phyloP scores from a whole-genome alignment of 1,140 invertebrate species.

The Bemisia tabaci region DNA sequence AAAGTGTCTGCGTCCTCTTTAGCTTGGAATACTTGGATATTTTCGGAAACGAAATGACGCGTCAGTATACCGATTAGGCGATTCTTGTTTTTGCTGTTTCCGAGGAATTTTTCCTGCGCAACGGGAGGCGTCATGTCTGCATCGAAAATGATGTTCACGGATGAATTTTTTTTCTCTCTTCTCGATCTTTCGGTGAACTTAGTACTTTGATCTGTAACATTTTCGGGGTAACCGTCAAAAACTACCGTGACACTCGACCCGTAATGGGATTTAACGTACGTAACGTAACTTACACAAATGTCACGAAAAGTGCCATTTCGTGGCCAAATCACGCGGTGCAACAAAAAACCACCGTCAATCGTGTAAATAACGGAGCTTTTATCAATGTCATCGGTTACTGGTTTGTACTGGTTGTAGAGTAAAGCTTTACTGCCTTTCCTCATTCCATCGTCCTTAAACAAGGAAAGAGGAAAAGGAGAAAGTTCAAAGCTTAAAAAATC shows the following conservation, averaged over 20 bases:
- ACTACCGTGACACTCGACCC: slow-evolving; percentile 11
- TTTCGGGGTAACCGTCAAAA: slow-evolving; percentile 23
- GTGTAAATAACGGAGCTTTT: slow-evolving; percentile 3
- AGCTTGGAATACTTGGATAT: neutral
- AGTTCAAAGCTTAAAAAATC: slow-evolving; percentile 31
- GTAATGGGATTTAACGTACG: slow-evolving; percentile 17
- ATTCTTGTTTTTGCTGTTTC: neutral
- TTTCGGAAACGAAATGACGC: neutral
- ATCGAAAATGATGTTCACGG: neutral
- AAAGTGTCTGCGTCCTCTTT: neutral
- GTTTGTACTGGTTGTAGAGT: slow-evolving; percentile 26
- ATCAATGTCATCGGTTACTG: neutral
- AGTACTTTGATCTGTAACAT: no score
- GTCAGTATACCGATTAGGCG: neutral
- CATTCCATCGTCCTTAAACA: slow-evolving; percentile 32
- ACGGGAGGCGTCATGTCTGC: slow-evolving; percentile 1
- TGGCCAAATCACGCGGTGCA: slow-evolving; percentile 20
- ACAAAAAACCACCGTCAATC: slow-evolving; percentile 21
- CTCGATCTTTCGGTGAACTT: neutral
- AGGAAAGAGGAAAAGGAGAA: slow-evolving; percentile 27
- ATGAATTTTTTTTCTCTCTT: slow-evolving; percentile 4
- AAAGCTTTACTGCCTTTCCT: slow-evolving; percentile 29
- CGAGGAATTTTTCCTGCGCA: slow-evolving; percentile 4
- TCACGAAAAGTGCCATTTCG: slow-evolving; percentile 11
- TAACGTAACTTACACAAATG: slow-evolving; percentile 15